A percentile compares a stretch with the other conserved stretches of the same genome.
Evolutionary conservation across 2,888 invertebrate genomes (phyloP).

Genomic region (Caenorhabditis becei): DNA sequence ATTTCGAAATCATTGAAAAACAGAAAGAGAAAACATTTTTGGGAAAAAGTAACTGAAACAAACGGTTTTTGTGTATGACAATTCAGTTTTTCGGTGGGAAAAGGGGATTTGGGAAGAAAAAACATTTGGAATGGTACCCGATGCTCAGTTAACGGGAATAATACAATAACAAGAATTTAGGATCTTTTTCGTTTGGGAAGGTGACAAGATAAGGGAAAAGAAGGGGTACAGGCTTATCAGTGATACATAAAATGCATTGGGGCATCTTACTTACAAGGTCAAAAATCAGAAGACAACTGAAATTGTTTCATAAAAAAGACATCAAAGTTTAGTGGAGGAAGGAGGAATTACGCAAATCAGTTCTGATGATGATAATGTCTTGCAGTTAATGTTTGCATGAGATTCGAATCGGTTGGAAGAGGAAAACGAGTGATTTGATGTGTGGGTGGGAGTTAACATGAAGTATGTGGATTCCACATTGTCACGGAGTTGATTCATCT

Average conservation of each 20-base stretch:
- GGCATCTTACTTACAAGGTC: slow-evolving; percentile 21
- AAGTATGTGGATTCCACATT: slow-evolving; percentile 11
- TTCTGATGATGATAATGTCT: not conserved
- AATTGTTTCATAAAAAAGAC: slow-evolving; percentile 21
- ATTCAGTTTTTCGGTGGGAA: not conserved
- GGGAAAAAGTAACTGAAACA: not conserved
- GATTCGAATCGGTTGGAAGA: slow-evolving; percentile 5
- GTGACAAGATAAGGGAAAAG: slow-evolving; percentile 6
- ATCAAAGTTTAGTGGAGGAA: slow-evolving; percentile 5
- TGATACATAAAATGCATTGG: slow-evolving; percentile 38
- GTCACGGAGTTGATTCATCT: slow-evolving; percentile 43
- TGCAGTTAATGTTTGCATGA: not conserved
- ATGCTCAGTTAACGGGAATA: slow-evolving; percentile 46
- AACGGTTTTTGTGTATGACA: slow-evolving; percentile 7
- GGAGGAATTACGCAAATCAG: slow-evolving; percentile 24
- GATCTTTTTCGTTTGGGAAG: slow-evolving; percentile 31
- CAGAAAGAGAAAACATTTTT: not conserved
- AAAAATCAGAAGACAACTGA: slow-evolving; percentile 17
- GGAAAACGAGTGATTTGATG: slow-evolving; percentile 18
- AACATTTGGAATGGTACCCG: slow-evolving; percentile 18
- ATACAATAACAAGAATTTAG: slow-evolving; percentile 35
- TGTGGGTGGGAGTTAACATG: slow-evolving; percentile 21
- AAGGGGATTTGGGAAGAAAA: slow-evolving; percentile 1
- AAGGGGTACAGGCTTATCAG: slow-evolving; percentile 22
- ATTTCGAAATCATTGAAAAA: not conserved